Evolutionary conservation across 2,888 invertebrate species (phyloP).

Genomic region (Nineta flava): DNA sequence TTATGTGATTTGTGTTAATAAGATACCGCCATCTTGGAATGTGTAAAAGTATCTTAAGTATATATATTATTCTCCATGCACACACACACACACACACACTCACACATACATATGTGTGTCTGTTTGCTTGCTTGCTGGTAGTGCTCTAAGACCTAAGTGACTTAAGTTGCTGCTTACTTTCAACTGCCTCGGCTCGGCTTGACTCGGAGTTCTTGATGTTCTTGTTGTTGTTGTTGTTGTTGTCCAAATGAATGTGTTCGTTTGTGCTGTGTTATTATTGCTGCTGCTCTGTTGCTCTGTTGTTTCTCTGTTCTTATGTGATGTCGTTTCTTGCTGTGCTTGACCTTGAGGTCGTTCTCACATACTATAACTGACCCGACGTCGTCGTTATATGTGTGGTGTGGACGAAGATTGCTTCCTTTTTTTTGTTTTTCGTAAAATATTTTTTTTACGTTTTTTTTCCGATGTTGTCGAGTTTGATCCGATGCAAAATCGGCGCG

Average conservation of each 20-base stretch:
- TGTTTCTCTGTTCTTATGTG: constrained; percentile 17
- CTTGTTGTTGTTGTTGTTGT: constrained; percentile 19
- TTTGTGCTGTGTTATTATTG: constrained; percentile 18
- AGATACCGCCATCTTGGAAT: constrained; percentile 15
- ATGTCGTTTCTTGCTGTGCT: constrained; percentile 7
- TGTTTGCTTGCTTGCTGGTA: no score
- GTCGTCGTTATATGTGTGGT: background rate
- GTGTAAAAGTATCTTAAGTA: constrained; percentile 21
- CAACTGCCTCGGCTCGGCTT: no score
- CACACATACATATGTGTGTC: no score
- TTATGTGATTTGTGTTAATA: background rate
- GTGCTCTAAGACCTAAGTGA: no score
- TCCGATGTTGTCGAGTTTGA: no score
- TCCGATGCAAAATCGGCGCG: no score
- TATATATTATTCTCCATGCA: background rate
- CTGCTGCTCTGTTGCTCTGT: constrained; percentile 33
- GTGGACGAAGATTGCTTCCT: no score
- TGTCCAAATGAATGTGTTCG: background rate
- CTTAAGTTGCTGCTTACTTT: no score
- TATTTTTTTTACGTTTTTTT: no score
- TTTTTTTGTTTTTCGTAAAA: no score
- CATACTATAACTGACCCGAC: background rate
- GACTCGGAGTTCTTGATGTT: background rate
- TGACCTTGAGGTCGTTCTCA: constrained; percentile 12
- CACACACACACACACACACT: no score